These are phyloP conservation scores for Tipula lateralis DNA, from an alignment of 2,888 invertebrate genomes.

Conservation along the genomic window DNA sequence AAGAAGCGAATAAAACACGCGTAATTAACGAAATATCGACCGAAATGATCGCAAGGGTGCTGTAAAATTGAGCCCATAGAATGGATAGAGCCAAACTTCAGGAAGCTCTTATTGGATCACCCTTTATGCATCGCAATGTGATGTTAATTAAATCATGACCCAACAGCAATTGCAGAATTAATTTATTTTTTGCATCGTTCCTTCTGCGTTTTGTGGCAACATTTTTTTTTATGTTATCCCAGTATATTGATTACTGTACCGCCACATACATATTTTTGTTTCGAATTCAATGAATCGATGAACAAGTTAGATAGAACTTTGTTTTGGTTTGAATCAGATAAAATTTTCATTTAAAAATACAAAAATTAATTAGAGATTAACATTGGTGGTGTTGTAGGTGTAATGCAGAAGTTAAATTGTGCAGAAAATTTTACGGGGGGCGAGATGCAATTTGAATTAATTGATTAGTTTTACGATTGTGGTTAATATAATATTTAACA, in stretches of 20 bases:
- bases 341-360: background rate
- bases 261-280: background rate
- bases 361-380: background rate
- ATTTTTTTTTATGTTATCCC: background rate
- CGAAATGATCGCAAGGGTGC: too few species aligned
- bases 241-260: background rate
- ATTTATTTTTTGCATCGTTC: background rate
- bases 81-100: too few species aligned
- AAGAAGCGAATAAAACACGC: too few species aligned
- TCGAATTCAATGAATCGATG: background rate
- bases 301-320: background rate
- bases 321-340: background rate
- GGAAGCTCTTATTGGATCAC: too few species aligned
- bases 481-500: background rate
- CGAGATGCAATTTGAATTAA: background rate
- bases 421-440: background rate
- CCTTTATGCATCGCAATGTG: too few species aligned
- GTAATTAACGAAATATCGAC: too few species aligned
- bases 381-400: background rate
- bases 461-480: background rate
- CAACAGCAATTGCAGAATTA: background rate
- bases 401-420: background rate
- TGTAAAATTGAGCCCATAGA: too few species aligned
- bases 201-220: background rate
- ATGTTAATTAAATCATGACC: background rate